phyloP scores from a whole-genome alignment of 2,113 vertebrate genomes.

The Loxodonta africana region DNA sequence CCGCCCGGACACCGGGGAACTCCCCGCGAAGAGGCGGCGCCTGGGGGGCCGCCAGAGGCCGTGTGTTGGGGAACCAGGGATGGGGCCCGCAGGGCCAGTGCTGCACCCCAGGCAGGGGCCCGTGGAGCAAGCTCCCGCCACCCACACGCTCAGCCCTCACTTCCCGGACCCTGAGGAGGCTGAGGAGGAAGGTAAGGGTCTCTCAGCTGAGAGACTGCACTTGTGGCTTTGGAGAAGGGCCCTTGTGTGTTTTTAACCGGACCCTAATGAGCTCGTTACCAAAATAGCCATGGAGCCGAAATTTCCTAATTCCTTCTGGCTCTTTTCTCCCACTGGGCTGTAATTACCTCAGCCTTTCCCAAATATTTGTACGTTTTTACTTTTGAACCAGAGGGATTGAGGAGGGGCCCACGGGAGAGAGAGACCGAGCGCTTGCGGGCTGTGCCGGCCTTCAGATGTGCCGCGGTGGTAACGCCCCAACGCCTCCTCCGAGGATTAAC shows the following conservation, averaged over 20 bases:
- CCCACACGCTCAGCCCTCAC: background rate
- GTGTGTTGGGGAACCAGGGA: fast-evolving
- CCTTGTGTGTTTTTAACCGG: background rate
- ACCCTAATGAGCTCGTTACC: background rate
- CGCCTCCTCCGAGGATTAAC: fast-evolving
- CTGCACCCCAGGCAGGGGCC: background rate
- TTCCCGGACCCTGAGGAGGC: slow-evolving; percentile 63
- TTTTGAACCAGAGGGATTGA: background rate
- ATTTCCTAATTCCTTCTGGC: background rate
- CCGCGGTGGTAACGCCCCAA: background rate
- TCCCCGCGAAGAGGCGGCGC: background rate
- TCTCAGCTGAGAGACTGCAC: background rate
- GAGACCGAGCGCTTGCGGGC: background rate
- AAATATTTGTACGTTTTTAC: background rate
- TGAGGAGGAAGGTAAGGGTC: slow-evolving; percentile 83
- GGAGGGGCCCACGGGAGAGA: background rate
- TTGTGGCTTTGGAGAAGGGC: fast-evolving
- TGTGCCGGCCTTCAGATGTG: background rate
- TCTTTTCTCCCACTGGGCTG: background rate
- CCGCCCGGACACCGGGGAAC: fast-evolving
- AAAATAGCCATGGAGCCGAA: background rate
- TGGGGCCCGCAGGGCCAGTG: fast-evolving
- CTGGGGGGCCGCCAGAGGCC: background rate
- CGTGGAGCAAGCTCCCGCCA: fast-evolving
- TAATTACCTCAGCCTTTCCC: background rate